Conservation (phyloP, 1,140 invertebrate species). For the Subanguina moxae region DNA sequence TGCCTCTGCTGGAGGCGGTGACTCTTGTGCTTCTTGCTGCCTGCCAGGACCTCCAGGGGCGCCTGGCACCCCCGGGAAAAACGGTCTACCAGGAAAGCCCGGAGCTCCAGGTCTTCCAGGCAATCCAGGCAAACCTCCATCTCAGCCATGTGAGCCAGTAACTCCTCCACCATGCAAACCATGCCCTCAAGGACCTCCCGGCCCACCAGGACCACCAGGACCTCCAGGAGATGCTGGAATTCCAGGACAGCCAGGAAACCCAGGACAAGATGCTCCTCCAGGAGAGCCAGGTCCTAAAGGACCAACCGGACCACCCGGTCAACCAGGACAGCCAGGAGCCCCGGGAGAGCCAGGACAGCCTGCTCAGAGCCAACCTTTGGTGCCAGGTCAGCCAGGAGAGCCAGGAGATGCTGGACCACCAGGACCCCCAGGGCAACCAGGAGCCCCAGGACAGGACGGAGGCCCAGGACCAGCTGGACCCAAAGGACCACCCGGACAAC, state of each 20-base stretch:
- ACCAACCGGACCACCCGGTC: constrained; percentile 32
- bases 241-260: constrained; percentile 31
- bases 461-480: constrained; percentile 25
- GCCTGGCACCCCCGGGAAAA: constrained; percentile 34
- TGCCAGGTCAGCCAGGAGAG: constrained; percentile 27
- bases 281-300: constrained; percentile 35
- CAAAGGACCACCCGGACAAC: constrained; percentile 36
- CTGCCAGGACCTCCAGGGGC: constrained; percentile 46
- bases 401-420: constrained; percentile 37
- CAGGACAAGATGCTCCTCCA: constrained; percentile 34
- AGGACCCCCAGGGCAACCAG: constrained; percentile 6
- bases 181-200: constrained; percentile 34
- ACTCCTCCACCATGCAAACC: constrained; percentile 43
- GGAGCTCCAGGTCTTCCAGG: constrained; percentile 37
- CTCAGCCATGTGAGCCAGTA: constrained; percentile 39
- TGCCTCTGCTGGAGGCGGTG: constrained; percentile 30
- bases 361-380: constrained; percentile 23
- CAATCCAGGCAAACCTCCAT: constrained; percentile 38
- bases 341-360: constrained; percentile 33
- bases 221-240: constrained; percentile 30
- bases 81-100: constrained; percentile 38
- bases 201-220: constrained; percentile 31
- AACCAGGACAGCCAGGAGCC: constrained; percentile 27
- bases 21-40: constrained; percentile 51
- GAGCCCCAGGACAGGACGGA: constrained; percentile 15